Evolutionary conservation across 2,888 invertebrate species (phyloP), one percentile per base, ranked within the genome.

Genomic region (Drosophila meridionalis): DNA sequence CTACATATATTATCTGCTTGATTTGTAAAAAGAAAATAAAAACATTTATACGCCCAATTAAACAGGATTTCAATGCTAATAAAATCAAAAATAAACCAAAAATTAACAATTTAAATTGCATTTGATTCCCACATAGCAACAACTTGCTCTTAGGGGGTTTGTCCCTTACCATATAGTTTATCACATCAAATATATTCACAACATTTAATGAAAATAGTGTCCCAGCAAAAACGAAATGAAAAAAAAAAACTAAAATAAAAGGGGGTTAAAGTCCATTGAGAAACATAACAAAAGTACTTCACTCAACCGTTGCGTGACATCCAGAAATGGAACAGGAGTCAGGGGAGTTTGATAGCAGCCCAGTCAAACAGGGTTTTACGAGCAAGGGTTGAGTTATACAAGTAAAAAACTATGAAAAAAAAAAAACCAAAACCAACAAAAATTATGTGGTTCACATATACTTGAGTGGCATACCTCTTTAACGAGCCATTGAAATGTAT

Each of bases 201-300:
- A 50, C 67, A 81, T 77, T 69, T 59, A 59, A 68, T 61, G 61
- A 50, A 62, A 76, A 50, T 59, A 32, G 28, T 57, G 32, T 57
- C 32, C 57, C 32, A 32, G 38, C n/a, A 30, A 32, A 14, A n/a
- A 43, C 12, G 3, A 20, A 20, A 20, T 20, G 3, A 8, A 47
- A 47, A 48, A 30, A 38, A 34, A 56, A 14, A 20, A 14, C 32
- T 14, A 1, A 34, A 43, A 3, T 4, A 12, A 14, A 38, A 60
- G 63, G 40, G 67, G 64, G 57, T 64, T 38, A 20, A 65, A 61
- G 45, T 45, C 11, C 61, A 67, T 36, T 47, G 53, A 53, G 42
- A 71, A 43, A 42, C 50, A 60, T 50, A 36, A 50, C 32, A 34
- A 69, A 55, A 73, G 45, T 69, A 69, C 11, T 56, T 26, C 56